Conservation (phyloP, 2,113 vertebrate genomes). For the Struthidea cinerea region DNA sequence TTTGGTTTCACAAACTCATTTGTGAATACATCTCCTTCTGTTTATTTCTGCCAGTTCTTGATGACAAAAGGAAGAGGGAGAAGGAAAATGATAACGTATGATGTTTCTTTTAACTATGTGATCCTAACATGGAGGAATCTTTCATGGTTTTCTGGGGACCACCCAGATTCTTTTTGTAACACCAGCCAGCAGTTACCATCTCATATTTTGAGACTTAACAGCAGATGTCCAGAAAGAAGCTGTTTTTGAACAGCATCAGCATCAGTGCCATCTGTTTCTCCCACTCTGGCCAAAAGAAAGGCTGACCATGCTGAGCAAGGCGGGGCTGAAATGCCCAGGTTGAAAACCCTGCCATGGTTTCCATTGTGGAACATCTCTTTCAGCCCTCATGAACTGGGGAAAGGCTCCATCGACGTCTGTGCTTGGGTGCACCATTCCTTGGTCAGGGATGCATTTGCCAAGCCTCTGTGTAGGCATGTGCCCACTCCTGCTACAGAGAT, state of each 20-base stretch:
- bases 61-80: constrained; percentile 2
- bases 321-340: not conserved
- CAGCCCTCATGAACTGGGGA: rapidly evolving
- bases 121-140: not conserved
- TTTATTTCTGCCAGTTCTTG: not conserved
- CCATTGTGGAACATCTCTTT: not conserved
- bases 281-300: not conserved
- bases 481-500: not conserved
- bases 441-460: not conserved
- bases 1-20: not conserved
- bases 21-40: not conserved
- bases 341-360: not conserved
- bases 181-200: not conserved
- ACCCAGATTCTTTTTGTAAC: not conserved
- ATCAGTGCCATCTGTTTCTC: not conserved
- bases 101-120: not conserved
- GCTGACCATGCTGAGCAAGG: not conserved
- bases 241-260: not conserved
- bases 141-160: not conserved
- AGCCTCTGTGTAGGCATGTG: rapidly evolving
- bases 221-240: not conserved
- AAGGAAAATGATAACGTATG: not conserved
- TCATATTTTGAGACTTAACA: not conserved
- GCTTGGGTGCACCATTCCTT: not conserved
- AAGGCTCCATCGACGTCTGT: not conserved